These are phyloP conservation scores for Mohoua ochrocephala DNA, from an alignment of 2,113 vertebrate genomes.

Conservation along the genomic window DNA sequence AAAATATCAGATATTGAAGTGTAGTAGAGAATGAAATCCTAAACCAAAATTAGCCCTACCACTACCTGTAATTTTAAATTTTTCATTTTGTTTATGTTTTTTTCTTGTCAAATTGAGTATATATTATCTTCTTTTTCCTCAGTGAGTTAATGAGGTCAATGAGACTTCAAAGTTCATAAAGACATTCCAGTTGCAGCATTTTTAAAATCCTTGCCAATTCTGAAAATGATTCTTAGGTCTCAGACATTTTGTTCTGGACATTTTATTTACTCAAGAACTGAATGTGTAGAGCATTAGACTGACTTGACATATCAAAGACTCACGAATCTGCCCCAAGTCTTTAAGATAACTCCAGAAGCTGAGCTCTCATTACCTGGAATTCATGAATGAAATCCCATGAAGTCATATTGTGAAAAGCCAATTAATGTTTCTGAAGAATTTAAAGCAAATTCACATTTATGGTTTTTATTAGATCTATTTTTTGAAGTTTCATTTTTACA, in stretches of 20 bases:
- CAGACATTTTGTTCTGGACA: background rate
- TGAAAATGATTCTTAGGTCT: background rate
- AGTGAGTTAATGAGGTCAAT: background rate
- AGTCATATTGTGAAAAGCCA: background rate
- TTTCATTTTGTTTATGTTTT: background rate
- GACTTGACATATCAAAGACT: background rate
- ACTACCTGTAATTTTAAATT: background rate
- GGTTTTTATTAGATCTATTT: background rate
- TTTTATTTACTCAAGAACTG: background rate
- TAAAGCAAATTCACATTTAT: background rate
- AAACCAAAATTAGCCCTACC: background rate
- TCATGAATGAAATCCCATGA: background rate
- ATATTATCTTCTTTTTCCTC: background rate
- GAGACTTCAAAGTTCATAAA: background rate
- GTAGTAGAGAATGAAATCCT: background rate
- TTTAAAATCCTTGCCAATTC: background rate
- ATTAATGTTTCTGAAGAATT: background rate
- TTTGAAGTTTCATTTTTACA: background rate
- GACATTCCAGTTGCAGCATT: accelerated
- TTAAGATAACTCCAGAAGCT: background rate
- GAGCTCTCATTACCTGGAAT: background rate
- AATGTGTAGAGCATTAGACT: background rate
- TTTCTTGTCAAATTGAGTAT: background rate
- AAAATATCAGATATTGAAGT: background rate
- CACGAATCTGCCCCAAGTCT: background rate